These are phyloP conservation scores for Anthonomus grandis DNA, from an alignment of 1,140 invertebrate species.

Conservation along the genomic window DNA sequence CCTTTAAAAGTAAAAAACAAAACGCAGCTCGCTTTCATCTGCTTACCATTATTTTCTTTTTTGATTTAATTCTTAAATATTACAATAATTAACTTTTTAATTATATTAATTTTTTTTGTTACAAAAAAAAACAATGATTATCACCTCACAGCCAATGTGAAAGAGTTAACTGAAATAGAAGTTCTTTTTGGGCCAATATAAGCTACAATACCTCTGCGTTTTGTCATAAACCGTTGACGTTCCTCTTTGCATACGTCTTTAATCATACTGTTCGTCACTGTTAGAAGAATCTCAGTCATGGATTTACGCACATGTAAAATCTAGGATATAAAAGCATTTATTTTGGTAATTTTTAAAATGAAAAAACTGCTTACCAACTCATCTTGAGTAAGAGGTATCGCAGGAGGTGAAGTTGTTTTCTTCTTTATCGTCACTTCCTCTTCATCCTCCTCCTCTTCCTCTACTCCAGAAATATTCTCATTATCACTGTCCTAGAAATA, in stretches of 20 bases:
- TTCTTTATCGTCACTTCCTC: slow-evolving; percentile 31
- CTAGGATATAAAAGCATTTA: slow-evolving; percentile 55
- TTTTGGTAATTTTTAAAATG: not conserved
- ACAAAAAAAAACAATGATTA: too few species aligned
- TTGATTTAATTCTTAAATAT: too few species aligned
- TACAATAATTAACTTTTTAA: too few species aligned
- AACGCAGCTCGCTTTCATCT: too few species aligned
- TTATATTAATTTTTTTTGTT: too few species aligned
- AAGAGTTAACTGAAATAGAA: too few species aligned
- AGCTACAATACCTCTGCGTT: slow-evolving; percentile 44
- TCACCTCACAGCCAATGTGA: too few species aligned
- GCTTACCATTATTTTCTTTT: too few species aligned
- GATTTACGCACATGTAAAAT: slow-evolving; percentile 83
- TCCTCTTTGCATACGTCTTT: slow-evolving; percentile 74
- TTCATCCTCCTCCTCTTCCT: too few species aligned
- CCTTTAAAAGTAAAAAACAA: too few species aligned
- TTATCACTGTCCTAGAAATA: slow-evolving; percentile 46
- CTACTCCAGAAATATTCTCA: slow-evolving; percentile 42
- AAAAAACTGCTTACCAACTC: slow-evolving; percentile 52
- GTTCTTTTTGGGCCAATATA: too few species aligned
- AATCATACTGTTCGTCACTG: slow-evolving; percentile 91
- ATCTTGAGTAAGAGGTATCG: slow-evolving; percentile 42
- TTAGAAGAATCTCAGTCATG: slow-evolving; percentile 88
- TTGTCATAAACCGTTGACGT: slow-evolving; percentile 53
- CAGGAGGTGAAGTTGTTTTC: slow-evolving; percentile 23